Evolutionary conservation across 1,140 invertebrate genomes (phyloP).

Genomic region (Latrodectus geometricus): DNA sequence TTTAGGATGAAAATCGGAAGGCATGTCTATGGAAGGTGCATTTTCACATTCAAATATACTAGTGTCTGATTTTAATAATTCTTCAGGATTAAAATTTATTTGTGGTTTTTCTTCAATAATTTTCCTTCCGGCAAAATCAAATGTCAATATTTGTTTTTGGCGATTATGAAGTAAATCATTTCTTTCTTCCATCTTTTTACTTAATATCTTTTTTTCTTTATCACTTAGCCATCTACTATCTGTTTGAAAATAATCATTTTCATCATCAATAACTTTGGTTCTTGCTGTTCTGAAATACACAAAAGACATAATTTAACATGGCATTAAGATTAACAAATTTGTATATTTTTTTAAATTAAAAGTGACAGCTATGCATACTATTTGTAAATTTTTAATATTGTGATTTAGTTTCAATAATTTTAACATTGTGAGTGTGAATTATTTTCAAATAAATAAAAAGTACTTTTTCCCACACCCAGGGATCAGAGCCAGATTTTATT

Average conservation of each 20-base stretch:
- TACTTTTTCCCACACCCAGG: too few relatives aligned
- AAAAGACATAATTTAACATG: too few relatives aligned
- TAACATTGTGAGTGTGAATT: too few relatives aligned
- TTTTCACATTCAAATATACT: slow-evolving; percentile 55
- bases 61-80: slow-evolving; percentile 31
- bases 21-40: background rate
- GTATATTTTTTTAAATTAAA: too few relatives aligned
- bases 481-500: too few relatives aligned
- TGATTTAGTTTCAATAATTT: too few relatives aligned
- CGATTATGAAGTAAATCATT: slow-evolving; percentile 79
- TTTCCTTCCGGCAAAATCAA: slow-evolving; percentile 84
- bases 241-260: slow-evolving; percentile 90
- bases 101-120: slow-evolving; percentile 53
- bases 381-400: too few relatives aligned
- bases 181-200: slow-evolving; percentile 79
- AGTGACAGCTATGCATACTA: too few relatives aligned
- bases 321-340: too few relatives aligned
- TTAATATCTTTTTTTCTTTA: slow-evolving; percentile 78
- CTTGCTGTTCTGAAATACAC: slow-evolving; percentile 77
- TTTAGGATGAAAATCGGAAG: slow-evolving; percentile 17
- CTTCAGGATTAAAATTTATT: slow-evolving; percentile 44
- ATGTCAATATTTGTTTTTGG: slow-evolving; percentile 75
- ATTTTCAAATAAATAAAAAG: too few relatives aligned
- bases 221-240: slow-evolving; percentile 85
- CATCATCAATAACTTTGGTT: slow-evolving; percentile 94